phyloP scores from a whole-genome alignment of 2,888 invertebrate species.

The Harpalus rufipes region DNA sequence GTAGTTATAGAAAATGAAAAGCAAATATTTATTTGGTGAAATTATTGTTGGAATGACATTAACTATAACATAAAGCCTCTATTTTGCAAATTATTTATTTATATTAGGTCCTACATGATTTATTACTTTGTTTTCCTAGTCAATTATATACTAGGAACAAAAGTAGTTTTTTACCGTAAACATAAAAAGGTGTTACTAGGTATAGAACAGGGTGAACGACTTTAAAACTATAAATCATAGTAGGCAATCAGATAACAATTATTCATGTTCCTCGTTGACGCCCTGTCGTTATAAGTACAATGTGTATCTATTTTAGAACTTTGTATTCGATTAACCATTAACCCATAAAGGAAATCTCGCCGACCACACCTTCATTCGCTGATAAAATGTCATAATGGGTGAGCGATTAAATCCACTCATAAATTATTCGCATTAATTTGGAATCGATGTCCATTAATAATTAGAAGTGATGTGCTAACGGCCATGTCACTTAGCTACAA shows the following conservation, averaged over 20 bases:
- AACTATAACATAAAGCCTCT: too few relatives aligned
- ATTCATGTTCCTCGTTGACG: not conserved
- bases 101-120: too few relatives aligned
- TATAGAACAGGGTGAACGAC: not conserved
- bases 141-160: too few relatives aligned
- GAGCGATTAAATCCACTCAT: slow-evolving; percentile 12
- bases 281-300: slow-evolving; percentile 1
- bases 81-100: too few relatives aligned
- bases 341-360: slow-evolving; percentile 22
- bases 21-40: too few relatives aligned
- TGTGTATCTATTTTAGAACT: slow-evolving; percentile 13
- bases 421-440: slow-evolving; percentile 38
- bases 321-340: slow-evolving; percentile 26
- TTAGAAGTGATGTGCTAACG: slow-evolving; percentile 42
- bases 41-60: too few relatives aligned
- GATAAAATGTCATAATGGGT: slow-evolving; percentile 28
- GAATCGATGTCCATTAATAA: slow-evolving; percentile 42
- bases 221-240: not conserved
- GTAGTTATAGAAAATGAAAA: too few relatives aligned
- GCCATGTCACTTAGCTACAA: slow-evolving; percentile 3
- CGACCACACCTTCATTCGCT: slow-evolving; percentile 15
- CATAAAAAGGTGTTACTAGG: not conserved
- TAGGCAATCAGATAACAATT: not conserved
- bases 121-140: too few relatives aligned
- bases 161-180: too few relatives aligned